Percentiles rank a stretch among this genome's conserved stretches.
phyloP scores from a whole-genome alignment of 2,113 vertebrate genomes.

The Sminthopsis crassicaudata region DNA sequence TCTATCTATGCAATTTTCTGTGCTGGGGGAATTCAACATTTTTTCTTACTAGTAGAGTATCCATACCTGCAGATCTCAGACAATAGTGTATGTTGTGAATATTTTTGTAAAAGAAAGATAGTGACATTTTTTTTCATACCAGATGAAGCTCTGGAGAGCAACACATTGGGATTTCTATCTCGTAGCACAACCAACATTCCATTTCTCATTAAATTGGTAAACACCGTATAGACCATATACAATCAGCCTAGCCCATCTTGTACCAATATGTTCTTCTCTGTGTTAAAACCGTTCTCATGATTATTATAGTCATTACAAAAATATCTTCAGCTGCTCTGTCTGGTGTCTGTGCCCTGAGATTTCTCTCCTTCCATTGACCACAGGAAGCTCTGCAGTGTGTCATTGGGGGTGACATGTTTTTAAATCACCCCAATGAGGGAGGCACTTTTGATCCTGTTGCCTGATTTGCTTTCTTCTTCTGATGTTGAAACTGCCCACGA shows the following conservation, averaged over 20 bases:
- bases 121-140: not conserved
- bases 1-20: not conserved
- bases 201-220: not conserved
- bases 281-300: not conserved
- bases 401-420: not conserved
- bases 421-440: not conserved
- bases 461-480: not conserved
- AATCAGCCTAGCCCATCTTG: not conserved
- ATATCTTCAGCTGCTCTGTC: slow-evolving; percentile 5
- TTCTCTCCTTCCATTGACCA: not conserved
- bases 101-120: not conserved
- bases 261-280: not conserved
- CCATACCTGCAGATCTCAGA: not conserved
- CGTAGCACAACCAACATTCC: not conserved
- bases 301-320: not conserved
- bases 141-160: not conserved
- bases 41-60: not conserved
- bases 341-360: not conserved
- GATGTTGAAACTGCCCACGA: not conserved
- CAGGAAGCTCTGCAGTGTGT: slow-evolving; percentile 1
- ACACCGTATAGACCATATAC: not conserved
- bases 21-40: not conserved
- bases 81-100: not conserved
- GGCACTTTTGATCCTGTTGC: not conserved
- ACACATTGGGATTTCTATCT: not conserved